phyloP scores from a whole-genome alignment of 64 coral and sea anemone species.

The Astreopora myriophthalma region DNA sequence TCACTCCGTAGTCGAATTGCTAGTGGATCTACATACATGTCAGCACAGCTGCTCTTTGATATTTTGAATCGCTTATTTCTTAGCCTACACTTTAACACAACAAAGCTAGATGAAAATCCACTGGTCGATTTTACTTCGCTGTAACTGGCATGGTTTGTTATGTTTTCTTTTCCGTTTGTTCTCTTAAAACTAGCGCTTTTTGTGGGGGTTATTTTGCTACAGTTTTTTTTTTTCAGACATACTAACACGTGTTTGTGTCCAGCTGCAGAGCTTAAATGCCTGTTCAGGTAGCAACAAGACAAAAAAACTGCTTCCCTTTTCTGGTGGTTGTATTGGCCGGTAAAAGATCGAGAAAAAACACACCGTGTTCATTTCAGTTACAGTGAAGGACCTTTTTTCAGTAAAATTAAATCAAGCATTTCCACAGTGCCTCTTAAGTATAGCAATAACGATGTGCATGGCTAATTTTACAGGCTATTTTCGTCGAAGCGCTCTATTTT shows the following conservation, averaged over 20 bases:
- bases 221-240: background rate
- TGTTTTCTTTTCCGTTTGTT: background rate
- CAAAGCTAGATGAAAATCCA: background rate
- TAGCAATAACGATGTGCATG: background rate
- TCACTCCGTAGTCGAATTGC: conserved; percentile 48
- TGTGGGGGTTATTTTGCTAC: conserved; percentile 19
- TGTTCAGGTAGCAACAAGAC: conserved; percentile 22
- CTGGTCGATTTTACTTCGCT: background rate
- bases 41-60: conserved; percentile 34
- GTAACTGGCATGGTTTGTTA: background rate
- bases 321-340: conserved; percentile 5
- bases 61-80: conserved; percentile 11
- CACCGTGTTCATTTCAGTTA: background rate
- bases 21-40: conserved; percentile 47
- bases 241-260: conserved; percentile 39
- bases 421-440: background rate
- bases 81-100: background rate
- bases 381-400: background rate
- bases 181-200: background rate
- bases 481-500: background rate
- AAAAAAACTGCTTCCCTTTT: background rate
- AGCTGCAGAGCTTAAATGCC: conserved; percentile 34
- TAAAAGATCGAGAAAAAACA: background rate
- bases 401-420: background rate
- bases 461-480: background rate